A percentile compares a stretch with the other conserved stretches of the same genome.
These are phyloP conservation scores for Cossypha heuglini DNA, from an alignment of 2,797 vertebrate genomes.

Conservation along the genomic window DNA sequence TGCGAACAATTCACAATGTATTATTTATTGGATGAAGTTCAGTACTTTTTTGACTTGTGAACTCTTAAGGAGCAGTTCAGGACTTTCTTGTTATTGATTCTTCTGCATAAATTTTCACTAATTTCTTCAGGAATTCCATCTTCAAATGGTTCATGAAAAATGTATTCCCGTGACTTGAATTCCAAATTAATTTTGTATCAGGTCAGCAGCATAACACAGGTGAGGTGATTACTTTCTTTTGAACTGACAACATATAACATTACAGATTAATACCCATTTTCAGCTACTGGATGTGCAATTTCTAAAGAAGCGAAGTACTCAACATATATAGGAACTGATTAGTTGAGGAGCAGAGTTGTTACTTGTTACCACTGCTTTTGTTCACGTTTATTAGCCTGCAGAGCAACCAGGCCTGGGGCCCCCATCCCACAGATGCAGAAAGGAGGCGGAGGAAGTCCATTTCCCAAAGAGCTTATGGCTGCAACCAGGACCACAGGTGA, in stretches of 20 bases:
- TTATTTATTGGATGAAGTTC: constrained; percentile 41
- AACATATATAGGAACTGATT: background rate
- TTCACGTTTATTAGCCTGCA: background rate
- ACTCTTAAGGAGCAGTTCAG: background rate
- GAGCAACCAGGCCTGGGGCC: background rate
- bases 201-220: background rate
- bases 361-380: background rate
- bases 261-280: background rate
- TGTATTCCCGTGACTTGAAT: background rate
- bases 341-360: background rate
- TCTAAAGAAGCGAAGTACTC: background rate
- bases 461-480: constrained; percentile 11
- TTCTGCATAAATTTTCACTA: background rate
- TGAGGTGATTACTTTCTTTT: background rate
- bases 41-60: constrained; percentile 7
- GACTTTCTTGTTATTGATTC: background rate
- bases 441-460: background rate
- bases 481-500: constrained; percentile 29
- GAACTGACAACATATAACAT: background rate
- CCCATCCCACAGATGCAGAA: background rate
- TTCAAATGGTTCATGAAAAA: background rate
- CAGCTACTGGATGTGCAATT: background rate
- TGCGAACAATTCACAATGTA: background rate
- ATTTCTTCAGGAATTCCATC: background rate
- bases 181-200: background rate